Base-by-base conservation (phyloP, 2,888 invertebrate species). In the Frankliniella fusca region DNA sequence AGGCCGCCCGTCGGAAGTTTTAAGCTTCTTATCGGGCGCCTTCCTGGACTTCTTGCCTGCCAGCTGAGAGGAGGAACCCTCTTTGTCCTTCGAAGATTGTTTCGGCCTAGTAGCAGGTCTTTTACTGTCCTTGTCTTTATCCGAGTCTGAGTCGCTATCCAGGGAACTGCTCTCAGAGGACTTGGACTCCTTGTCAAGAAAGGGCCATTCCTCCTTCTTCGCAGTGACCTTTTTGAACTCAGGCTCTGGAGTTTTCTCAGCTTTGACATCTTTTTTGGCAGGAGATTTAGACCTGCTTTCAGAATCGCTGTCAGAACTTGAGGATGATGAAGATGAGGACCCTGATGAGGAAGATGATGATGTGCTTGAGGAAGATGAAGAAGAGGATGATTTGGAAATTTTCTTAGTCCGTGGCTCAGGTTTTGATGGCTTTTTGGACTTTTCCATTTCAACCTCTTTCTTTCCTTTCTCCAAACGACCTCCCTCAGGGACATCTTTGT, bases 1-100 rank as follows among this genome's bases (percentile, higher is more conserved):
- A 91, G 92, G 91, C 91, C 91, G 91, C 92, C 92, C 92, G 91
- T 93, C 93, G 93, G 93, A 93, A 93, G 93, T 93, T 93, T 93
- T 93, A 92, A 93, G 93, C 93, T 93, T 93, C 93, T 93, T 93
- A 89, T 93, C 93, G 88, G 93, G 92, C 91, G 92, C 91, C 91
- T 92, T 92, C 88, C 90, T 91, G 87, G 88, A 88, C 88, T 89
- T 90, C 87, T 89, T 89, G 86, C 88, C 88, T 85, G 87, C 86
- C 85, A 84, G 84, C 84, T 85, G 84, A 83, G 84, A 84, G 82
- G 83, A 84, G 79, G 85, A 85, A 83, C 84, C 84, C 82, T 84
- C 84, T 80, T 83, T 70, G 8, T 81, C 83, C 70, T 81, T 83
- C 48, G 80, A 81, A 28, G 23, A 50, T n/a, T 79, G 81, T 81